A percentile compares a stretch with the other conserved stretches of the same genome.
These are phyloP conservation scores for Tokudaia muenninki DNA, from an alignment of 2,797 vertebrate genomes.

Conservation along the genomic window DNA sequence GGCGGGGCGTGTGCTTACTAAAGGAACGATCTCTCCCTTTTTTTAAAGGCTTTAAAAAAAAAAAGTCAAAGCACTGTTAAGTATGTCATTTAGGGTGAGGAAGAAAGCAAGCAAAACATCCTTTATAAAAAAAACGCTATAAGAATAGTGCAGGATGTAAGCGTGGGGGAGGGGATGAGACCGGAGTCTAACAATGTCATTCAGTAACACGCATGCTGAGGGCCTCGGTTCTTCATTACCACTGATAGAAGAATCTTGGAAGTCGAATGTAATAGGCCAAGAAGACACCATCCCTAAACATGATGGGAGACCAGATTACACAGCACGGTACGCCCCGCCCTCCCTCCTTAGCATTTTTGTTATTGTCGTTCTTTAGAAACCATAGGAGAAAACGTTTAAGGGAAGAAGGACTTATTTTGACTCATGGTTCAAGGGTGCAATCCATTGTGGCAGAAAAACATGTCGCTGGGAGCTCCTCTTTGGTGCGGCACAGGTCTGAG, in stretches of 20 bases:
- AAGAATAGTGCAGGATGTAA: not conserved
- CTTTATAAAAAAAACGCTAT: not conserved
- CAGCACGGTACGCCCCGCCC: not conserved
- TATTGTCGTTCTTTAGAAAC: not conserved
- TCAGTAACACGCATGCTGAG: fast-evolving
- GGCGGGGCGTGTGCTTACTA: not conserved
- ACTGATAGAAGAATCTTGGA: not conserved
- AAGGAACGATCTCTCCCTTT: not conserved
- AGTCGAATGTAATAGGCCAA: not conserved
- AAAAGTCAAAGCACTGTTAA: not conserved
- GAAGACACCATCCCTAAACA: not conserved
- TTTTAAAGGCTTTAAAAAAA: not conserved
- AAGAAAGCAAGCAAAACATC: not conserved
- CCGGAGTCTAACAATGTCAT: not conserved
- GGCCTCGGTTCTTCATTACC: not conserved
- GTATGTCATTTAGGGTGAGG: not conserved
- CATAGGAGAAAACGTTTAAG: not conserved
- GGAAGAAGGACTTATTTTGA: not conserved
- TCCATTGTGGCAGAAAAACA: not conserved
- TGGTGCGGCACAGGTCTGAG: not conserved
- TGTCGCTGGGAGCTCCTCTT: too few relatives aligned
- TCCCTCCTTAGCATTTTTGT: not conserved
- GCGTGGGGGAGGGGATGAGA: not conserved
- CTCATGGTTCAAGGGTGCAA: not conserved
- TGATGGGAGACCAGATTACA: not conserved